Percentiles rank a stretch among this genome's conserved stretches.
phyloP scores from a whole-genome alignment of 35 echinoderm and acorn worm species.

The Apostichopus japonicus region DNA sequence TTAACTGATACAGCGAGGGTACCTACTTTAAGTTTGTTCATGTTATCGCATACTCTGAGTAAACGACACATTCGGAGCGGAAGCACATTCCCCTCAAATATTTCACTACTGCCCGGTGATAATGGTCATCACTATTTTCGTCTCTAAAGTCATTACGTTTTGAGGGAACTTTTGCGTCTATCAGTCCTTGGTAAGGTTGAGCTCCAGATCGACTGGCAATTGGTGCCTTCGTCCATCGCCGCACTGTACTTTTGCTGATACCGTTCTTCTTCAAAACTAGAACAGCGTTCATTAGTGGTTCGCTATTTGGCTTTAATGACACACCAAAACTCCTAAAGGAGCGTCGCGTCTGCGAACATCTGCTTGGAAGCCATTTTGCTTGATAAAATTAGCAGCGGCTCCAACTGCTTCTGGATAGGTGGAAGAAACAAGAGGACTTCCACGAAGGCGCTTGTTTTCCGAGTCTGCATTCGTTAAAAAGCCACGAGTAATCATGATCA shows the following conservation, averaged over 20 bases:
- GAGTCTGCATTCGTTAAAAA: neutral
- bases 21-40: slow-evolving; percentile 33
- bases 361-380: slow-evolving; percentile 33
- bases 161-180: slow-evolving; percentile 26
- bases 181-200: neutral
- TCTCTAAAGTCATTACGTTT: neutral
- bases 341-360: neutral
- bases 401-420: neutral
- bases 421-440: neutral
- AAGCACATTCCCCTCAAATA: neutral
- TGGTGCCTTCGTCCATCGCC: slow-evolving; percentile 13
- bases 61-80: neutral
- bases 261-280: slow-evolving; percentile 10
- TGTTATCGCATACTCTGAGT: slow-evolving; percentile 24
- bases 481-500: slow-evolving; percentile 3
- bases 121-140: neutral
- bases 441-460: neutral
- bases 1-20: slow-evolving; percentile 20
- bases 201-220: neutral
- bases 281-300: neutral
- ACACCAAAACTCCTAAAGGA: slow-evolving; percentile 8
- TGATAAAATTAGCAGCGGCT: slow-evolving; percentile 18
- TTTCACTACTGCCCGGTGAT: neutral
- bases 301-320: neutral
- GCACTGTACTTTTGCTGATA: neutral